Conservation (phyloP, 2,797 vertebrate species). For the Bradypodion ventrale region DNA sequence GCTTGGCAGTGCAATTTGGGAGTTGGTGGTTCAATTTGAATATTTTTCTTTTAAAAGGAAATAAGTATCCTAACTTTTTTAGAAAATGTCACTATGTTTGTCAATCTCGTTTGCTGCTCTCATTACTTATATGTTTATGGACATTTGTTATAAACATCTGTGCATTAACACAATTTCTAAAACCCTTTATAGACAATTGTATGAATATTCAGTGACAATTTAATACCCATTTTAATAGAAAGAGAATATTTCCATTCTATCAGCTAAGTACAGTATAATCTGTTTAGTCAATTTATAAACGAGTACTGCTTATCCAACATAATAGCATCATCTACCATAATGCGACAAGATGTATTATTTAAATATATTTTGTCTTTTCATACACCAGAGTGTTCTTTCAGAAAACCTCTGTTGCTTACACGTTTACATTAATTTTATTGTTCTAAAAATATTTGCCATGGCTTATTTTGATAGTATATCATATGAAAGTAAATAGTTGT, state of each 20-base stretch:
- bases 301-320: not conserved
- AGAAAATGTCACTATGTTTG: not conserved
- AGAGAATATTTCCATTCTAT: slow-evolving; percentile 32
- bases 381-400: accelerated
- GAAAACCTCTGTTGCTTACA: not conserved
- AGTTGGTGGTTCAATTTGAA: not conserved
- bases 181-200: slow-evolving; percentile 45
- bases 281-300: slow-evolving; percentile 33
- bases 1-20: no score
- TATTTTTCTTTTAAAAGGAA: not conserved
- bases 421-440: not conserved
- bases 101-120: not conserved
- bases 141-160: slow-evolving; percentile 61
- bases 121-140: slow-evolving; percentile 54
- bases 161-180: slow-evolving; percentile 57
- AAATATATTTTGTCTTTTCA: not conserved
- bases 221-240: slow-evolving; percentile 30
- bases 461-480: not conserved
- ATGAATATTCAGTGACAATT: slow-evolving; percentile 44
- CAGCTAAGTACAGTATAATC: slow-evolving; percentile 19
- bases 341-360: not conserved
- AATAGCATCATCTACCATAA: slow-evolving; percentile 1
- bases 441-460: not conserved
- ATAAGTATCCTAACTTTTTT: slow-evolving; percentile 1
- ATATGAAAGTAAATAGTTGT: not conserved